Evolutionary conservation across 2,113 vertebrate genomes (phyloP), one percentile per base, ranked within the genome.

Genomic region (Podilymbus podiceps): DNA sequence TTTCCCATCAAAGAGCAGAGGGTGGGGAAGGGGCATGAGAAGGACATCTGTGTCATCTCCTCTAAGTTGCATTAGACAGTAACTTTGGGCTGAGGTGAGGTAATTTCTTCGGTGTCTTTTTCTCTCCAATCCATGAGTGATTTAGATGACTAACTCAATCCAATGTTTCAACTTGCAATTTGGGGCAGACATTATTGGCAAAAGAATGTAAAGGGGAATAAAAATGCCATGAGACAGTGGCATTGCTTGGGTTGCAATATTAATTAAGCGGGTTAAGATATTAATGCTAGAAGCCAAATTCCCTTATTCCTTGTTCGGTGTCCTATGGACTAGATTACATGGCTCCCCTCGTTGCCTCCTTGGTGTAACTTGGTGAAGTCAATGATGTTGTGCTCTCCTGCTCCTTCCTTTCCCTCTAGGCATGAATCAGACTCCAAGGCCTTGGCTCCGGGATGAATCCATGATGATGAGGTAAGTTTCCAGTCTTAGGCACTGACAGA

Each of bases 391-490:
- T n/a, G 68, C 60, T 89, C 35, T 84, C 73, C 11, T 0, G 42
- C 42, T 90, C 76, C 89, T 56, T 93, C 72, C 72, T 75, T 38
- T 59, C 90, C 93, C 86, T 80, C 64, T 71, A 27, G 56, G 73
- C 73, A 64, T 13, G 60, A 90, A 92, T 82, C 90, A 76, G 15
- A 74, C 58, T 27, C n/a, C 85, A 89, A 46, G 23, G 60, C 92
- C 80, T 90, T 53, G 88, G 83, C 93, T 87, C 73, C 3, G 1
- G 59, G 85, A 60, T 2, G 5, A 59, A 47, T 90, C 92, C 75
- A 3, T 11, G 59, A 16, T 2, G 52, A 96, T 96, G 96, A 97
- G 93, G 79, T 96, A 82, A 97, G 90, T 85, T 94, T 92, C 96
- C 92, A 75, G 76, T 86, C 83, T 46, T 42, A 83, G 95, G 63